These are phyloP conservation scores for Zosterops hypoxanthus DNA, from an alignment of 2,113 vertebrate genomes.

Conservation along the genomic window DNA sequence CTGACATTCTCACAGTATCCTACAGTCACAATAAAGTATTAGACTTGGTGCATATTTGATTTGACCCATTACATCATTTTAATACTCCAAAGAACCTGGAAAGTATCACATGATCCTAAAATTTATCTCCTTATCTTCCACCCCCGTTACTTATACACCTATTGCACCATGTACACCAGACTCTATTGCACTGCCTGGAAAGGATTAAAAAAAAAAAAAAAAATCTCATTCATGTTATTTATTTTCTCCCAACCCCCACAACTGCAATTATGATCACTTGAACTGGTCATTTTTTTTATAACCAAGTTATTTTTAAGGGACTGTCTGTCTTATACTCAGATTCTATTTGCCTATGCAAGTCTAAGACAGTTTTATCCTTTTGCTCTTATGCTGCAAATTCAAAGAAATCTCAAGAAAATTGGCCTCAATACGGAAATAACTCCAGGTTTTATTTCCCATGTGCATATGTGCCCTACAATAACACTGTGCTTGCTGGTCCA, in stretches of 20 bases:
- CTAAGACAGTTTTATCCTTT: background rate
- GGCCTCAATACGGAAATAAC: background rate
- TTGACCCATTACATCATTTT: background rate
- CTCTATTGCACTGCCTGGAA: background rate
- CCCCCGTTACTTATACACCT: background rate
- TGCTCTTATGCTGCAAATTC: background rate
- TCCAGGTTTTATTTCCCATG: background rate
- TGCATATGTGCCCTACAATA: background rate
- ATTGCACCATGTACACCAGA: background rate
- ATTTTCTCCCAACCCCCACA: background rate
- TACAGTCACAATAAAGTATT: background rate
- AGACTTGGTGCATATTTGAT: background rate
- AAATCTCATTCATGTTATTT: background rate
- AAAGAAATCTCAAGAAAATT: background rate
- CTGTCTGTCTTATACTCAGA: background rate
- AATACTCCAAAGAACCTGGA: background rate
- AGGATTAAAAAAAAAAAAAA: background rate
- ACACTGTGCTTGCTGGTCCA: background rate
- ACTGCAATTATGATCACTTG: background rate
- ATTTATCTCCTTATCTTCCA: background rate
- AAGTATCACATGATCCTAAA: background rate
- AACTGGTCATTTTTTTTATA: background rate
- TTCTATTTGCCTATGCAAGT: background rate
- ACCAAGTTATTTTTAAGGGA: background rate
- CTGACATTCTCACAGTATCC: background rate